Evolutionary conservation across 2,888 invertebrate genomes (phyloP).

Genomic region (Bibio marci): DNA sequence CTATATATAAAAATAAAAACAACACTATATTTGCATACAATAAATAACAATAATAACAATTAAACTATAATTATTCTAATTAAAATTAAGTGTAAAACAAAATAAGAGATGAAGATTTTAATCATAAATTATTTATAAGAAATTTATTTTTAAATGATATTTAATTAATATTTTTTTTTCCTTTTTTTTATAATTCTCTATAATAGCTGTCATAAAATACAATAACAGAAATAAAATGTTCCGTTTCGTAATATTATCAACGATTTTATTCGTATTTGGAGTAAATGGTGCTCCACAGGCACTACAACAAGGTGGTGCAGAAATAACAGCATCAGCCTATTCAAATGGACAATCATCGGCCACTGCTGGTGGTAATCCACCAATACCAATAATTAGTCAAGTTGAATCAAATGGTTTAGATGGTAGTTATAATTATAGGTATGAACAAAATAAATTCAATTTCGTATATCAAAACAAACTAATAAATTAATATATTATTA

Average conservation of each 20-base stretch:
- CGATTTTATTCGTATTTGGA: not conserved
- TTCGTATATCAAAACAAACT: not conserved
- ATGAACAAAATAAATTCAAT: not conserved
- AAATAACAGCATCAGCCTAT: not conserved
- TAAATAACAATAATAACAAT: too few relatives aligned
- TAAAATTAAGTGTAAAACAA: too few relatives aligned
- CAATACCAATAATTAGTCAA: constrained; percentile 32
- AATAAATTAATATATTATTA: not conserved
- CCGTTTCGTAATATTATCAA: not conserved
- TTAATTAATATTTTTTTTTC: too few relatives aligned
- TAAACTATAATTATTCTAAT: too few relatives aligned
- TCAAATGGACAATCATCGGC: not conserved
- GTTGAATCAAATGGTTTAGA: constrained; percentile 29
- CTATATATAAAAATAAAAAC: too few relatives aligned
- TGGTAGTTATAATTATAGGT: constrained; percentile 33
- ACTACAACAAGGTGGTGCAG: not conserved
- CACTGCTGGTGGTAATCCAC: constrained; percentile 19
- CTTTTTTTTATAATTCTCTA: too few relatives aligned
- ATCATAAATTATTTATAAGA: too few relatives aligned
- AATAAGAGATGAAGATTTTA: too few relatives aligned
- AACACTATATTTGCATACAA: too few relatives aligned
- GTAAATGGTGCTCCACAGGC: not conserved
- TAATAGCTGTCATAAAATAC: not conserved
- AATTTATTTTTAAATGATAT: too few relatives aligned
- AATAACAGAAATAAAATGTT: not conserved